Evolutionary conservation across 1,140 invertebrate species (phyloP).

Genomic region (Ceratina japonica): DNA sequence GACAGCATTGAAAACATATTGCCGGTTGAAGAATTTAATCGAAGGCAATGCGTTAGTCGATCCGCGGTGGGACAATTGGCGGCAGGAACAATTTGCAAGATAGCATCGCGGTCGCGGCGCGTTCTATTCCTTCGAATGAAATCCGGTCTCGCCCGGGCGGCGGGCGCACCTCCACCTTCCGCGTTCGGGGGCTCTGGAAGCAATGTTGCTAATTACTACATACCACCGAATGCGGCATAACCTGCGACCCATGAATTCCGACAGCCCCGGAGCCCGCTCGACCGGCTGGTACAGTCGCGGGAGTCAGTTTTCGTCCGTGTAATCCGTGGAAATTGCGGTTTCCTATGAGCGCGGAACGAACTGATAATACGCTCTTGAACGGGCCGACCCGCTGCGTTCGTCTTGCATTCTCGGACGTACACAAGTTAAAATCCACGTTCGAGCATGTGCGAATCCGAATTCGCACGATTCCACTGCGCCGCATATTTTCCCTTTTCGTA

Average conservation of each 20-base stretch:
- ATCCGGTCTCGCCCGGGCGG: constrained; percentile 58
- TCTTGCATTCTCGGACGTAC: constrained; percentile 33
- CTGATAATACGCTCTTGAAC: constrained; percentile 57
- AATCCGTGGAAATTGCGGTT: constrained; percentile 63
- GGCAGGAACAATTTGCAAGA: constrained; percentile 40
- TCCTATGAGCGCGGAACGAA: constrained; percentile 58
- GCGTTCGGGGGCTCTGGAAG: constrained; percentile 53
- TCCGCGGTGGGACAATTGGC: constrained; percentile 17
- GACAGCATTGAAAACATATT: no score
- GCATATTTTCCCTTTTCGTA: not conserved
- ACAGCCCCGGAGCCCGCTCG: constrained; percentile 61
- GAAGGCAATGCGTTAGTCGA: not conserved
- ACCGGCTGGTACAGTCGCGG: constrained; percentile 62
- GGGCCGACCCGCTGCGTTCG: not conserved
- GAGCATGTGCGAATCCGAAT: constrained; percentile 5
- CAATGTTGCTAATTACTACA: constrained; percentile 78
- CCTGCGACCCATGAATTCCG: constrained; percentile 75
- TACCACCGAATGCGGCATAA: constrained; percentile 77
- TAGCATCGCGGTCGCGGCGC: constrained; percentile 34
- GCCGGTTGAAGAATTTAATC: not conserved
- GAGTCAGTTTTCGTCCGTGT: constrained; percentile 62
- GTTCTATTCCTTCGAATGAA: constrained; percentile 68
- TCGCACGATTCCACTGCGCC: not conserved
- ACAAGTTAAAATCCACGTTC: constrained; percentile 16
- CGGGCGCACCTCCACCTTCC: constrained; percentile 43